A percentile compares a stretch with the other conserved stretches of the same genome.
phyloP scores from a whole-genome alignment of 2,888 invertebrate genomes.

The Scaptomyza flava region DNA sequence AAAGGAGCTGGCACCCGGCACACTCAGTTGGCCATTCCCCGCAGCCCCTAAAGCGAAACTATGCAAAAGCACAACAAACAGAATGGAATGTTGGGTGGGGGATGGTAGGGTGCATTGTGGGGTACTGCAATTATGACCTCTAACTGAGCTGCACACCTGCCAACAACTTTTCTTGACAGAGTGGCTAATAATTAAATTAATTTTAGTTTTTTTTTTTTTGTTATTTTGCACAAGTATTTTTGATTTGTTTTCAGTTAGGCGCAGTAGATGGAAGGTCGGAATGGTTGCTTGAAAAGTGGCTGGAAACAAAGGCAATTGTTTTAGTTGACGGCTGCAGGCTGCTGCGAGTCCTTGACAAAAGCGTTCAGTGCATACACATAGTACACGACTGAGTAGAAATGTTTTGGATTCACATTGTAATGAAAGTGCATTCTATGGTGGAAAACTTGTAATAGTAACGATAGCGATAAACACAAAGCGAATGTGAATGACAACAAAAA shows the following conservation, averaged over 20 bases:
- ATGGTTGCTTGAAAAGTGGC: constrained; percentile 26
- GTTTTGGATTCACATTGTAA: neutral
- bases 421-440: neutral
- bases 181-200: constrained; percentile 17
- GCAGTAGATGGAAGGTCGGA: neutral
- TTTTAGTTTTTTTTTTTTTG: neutral
- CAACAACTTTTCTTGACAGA: constrained; percentile 13
- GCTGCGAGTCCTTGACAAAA: constrained; percentile 45
- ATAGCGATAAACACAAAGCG: constrained; percentile 8
- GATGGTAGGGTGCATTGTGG: neutral
- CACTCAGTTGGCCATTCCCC: constrained; percentile 1
- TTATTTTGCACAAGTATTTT: constrained; percentile 2
- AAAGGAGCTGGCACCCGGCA: constrained; percentile 10
- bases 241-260: constrained; percentile 8
- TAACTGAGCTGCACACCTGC: constrained; percentile 43
- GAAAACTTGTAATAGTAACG: constrained; percentile 5
- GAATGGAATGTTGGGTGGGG: neutral
- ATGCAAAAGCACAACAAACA: constrained; percentile 32
- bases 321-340: constrained; percentile 10
- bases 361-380: neutral
- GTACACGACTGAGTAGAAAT: neutral
- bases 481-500: constrained; percentile 12
- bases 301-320: constrained; percentile 51
- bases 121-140: constrained; percentile 34
- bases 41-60: constrained; percentile 24